phyloP scores from a whole-genome alignment of 2,113 vertebrate genomes.

The Microcebus jonahi region DNA sequence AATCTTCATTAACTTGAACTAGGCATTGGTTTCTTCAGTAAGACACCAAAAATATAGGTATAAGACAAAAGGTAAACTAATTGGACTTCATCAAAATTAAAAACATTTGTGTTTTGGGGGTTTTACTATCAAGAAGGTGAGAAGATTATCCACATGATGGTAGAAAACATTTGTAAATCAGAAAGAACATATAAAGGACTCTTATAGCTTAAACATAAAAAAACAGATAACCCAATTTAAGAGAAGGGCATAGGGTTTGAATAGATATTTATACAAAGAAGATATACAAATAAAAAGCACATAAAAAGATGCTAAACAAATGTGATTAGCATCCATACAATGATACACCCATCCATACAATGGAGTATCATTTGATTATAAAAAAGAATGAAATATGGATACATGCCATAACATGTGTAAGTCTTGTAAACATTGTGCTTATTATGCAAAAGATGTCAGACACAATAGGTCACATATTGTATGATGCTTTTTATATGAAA shows the following conservation, averaged over 20 bases:
- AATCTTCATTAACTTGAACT: background rate
- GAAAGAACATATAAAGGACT: background rate
- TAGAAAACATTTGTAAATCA: background rate
- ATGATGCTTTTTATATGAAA: background rate
- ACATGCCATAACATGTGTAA: background rate
- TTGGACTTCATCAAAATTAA: background rate
- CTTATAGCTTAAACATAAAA: background rate
- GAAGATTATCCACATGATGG: background rate
- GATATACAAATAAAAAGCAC: background rate
- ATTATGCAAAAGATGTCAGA: background rate
- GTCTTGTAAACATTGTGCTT: background rate
- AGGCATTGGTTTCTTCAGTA: background rate
- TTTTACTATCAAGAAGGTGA: background rate
- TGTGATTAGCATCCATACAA: background rate
- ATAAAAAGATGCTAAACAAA: background rate
- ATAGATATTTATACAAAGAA: background rate
- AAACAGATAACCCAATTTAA: background rate
- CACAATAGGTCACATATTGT: background rate
- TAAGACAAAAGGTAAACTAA: background rate
- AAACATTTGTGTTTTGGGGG: background rate
- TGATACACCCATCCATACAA: background rate
- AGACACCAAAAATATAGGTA: background rate
- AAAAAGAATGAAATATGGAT: background rate
- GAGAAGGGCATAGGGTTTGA: background rate
- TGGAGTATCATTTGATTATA: background rate